Base-by-base conservation (phyloP, 2,888 invertebrate genomes). In the Hemistola chrysoprasaria region DNA sequence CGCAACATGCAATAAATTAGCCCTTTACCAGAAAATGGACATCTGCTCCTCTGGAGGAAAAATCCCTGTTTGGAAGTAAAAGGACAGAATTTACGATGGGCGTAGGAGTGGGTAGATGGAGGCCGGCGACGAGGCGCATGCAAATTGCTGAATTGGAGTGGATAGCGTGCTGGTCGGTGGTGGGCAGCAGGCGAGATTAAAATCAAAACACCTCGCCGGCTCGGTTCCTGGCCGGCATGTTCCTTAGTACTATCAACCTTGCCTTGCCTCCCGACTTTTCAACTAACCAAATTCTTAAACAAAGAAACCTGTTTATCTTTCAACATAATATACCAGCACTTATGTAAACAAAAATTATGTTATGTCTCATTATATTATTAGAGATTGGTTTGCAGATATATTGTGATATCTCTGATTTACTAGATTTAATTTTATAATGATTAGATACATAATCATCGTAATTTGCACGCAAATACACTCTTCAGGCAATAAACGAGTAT, bases 21-120 rank as follows among this genome's bases (percentile, higher is more conserved):
- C 66, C 77, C 73, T 77, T 78, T 75, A 72, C 71, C 78, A 69
- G 78, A 82, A 85, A 85, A 82, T 81, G 74, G 78, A 81, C 83
- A 86, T 84, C 80, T 84, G 84, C 71, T 83, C 71, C 76, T 72
- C 65, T 65, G 73, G 62, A 78, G 49, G 33, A 52, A 80, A 84
- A 81, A 77, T 59, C 67, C 75, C 73, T 78, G 65, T 78, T 78
- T 78, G 68, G 73, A 80, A 81, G 81, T 78, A 81, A 82, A 83
- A 84, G 80, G 84, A 84, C 80, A 71, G 81, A 87, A 86, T 87
- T 85, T 87, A 86, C 85, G 86, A 79, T 71, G 80, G 76, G 71
- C 74, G 78, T 83, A 80, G 76, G 77, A 78, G 80, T 80, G 83
- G 81, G 84, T 82, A 77, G 83, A 76, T 73, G 76, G 75, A 72